phyloP scores from a whole-genome alignment of 2,888 invertebrate species.

The Nomada goodeniana region DNA sequence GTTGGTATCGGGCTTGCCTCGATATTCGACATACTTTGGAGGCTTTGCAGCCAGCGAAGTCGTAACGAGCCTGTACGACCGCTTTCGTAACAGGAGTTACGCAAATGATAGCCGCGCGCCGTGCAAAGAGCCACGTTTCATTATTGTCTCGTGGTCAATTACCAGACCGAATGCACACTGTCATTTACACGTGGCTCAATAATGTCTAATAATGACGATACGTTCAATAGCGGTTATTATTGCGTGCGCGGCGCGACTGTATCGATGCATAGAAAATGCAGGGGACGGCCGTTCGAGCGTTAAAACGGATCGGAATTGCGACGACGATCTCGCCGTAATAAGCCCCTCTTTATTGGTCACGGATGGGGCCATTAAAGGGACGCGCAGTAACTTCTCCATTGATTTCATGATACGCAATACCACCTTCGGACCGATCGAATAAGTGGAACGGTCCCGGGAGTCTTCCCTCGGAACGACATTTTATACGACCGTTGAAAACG shows the following conservation, averaged over 20 bases:
- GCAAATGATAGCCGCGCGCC: too few relatives aligned
- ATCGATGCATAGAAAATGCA: not conserved
- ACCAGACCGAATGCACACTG: not conserved
- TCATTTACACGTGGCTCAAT: not conserved
- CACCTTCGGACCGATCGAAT: not conserved
- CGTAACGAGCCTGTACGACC: not conserved
- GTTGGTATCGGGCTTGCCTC: not conserved
- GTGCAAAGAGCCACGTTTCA: not conserved
- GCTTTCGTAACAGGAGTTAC: too few relatives aligned
- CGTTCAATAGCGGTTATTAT: not conserved
- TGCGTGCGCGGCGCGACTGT: too few relatives aligned
- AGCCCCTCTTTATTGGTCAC: not conserved
- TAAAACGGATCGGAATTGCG: slow-evolving; percentile 1
- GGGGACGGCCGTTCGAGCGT: not conserved
- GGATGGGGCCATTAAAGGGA: not conserved
- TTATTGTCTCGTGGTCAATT: not conserved
- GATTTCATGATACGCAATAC: not conserved
- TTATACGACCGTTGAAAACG: not conserved
- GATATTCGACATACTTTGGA: slow-evolving; percentile 14
- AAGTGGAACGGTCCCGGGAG: too few relatives aligned
- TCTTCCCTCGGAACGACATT: not conserved
- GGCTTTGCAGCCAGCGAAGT: not conserved
- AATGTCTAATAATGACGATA: not conserved
- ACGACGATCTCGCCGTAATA: not conserved
- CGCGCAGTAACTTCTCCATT: not conserved